phyloP scores from a whole-genome alignment of 2,797 vertebrate species.

The Nyctalus aviator region DNA sequence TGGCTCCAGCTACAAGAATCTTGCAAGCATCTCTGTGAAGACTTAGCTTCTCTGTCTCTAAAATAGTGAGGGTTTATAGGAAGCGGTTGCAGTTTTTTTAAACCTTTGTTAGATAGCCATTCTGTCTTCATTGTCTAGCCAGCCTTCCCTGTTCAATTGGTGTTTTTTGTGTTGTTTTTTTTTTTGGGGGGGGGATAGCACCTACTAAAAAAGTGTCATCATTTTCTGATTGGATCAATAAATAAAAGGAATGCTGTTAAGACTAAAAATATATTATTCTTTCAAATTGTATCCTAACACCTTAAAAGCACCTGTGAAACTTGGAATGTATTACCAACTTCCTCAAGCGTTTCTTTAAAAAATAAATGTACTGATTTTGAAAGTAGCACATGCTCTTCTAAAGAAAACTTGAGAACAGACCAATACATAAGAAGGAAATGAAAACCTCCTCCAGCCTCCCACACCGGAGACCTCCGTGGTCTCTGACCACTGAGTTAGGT shows the following conservation, averaged over 20 bases:
- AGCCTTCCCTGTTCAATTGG: not conserved
- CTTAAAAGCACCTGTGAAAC: not conserved
- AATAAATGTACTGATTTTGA: not conserved
- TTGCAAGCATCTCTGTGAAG: not conserved
- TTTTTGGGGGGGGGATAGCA: too few relatives aligned
- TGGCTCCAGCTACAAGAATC: not conserved
- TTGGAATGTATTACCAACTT: not conserved
- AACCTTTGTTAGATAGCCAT: not conserved
- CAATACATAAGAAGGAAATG: constrained; percentile 4
- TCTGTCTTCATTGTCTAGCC: not conserved
- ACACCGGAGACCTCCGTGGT: not conserved
- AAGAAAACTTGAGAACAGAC: not conserved
- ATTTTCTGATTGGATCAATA: not conserved
- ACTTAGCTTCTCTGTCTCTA: not conserved
- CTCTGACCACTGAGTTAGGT: too few relatives aligned
- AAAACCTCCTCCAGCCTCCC: not conserved
- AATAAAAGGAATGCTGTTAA: not conserved
- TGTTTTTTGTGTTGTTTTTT: too few relatives aligned
- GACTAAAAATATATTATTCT: constrained; percentile 24
- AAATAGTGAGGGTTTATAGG: not conserved
- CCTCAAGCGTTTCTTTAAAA: constrained; percentile 42
- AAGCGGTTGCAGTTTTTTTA: not conserved
- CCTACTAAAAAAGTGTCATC: not conserved
- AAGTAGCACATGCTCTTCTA: constrained; percentile 44
- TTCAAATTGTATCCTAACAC: not conserved